Percentiles rank a stretch among this genome's conserved stretches.
phyloP scores from a whole-genome alignment of 2,113 vertebrate genomes.

The Noturus placidus region DNA sequence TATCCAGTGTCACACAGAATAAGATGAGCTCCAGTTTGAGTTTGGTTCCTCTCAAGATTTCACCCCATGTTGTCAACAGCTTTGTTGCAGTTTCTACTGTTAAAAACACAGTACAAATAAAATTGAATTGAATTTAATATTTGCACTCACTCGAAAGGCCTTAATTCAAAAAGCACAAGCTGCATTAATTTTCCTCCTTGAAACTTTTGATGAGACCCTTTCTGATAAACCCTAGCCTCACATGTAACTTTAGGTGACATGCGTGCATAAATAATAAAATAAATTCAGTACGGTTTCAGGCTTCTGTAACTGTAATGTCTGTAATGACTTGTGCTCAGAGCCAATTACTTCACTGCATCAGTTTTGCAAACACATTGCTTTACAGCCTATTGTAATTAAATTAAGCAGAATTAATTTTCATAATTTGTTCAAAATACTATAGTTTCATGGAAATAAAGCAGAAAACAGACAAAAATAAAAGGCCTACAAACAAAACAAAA shows the following conservation, averaged over 20 bases:
- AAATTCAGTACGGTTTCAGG: background rate
- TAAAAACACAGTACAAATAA: background rate
- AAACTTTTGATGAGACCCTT: background rate
- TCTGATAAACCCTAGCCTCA: background rate
- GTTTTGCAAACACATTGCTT: constrained; percentile 3
- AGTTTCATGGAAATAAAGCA: background rate
- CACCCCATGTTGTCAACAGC: background rate
- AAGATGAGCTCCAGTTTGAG: background rate
- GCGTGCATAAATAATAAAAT: background rate
- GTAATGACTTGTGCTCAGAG: background rate
- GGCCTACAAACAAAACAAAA: background rate
- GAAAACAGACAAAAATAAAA: background rate
- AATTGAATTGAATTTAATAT: background rate
- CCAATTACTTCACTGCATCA: background rate
- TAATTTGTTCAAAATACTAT: background rate
- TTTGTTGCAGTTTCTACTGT: background rate
- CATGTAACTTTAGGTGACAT: background rate
- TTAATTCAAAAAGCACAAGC: background rate
- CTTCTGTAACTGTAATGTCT: background rate
- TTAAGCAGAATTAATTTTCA: background rate
- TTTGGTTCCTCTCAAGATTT: background rate
- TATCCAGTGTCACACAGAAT: background rate
- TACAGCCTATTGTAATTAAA: background rate
- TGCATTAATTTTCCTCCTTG: background rate
- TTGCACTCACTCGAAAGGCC: background rate